Conservation (phyloP, 2,888 invertebrate genomes). For the Iphiclides podalirius region DNA sequence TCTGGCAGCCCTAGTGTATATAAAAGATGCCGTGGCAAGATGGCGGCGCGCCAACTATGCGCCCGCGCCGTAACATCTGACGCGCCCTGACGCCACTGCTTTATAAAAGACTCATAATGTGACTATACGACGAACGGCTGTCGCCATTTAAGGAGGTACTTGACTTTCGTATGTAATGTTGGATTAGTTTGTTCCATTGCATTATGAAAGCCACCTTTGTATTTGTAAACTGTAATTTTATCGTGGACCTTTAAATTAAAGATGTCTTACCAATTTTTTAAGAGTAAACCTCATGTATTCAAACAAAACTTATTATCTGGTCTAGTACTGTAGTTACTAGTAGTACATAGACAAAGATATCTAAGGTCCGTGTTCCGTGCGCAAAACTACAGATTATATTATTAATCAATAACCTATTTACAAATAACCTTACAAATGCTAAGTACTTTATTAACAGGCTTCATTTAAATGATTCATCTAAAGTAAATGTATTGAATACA, state of each 20-base stretch:
- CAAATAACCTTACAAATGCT: too few species aligned
- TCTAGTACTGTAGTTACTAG: too few species aligned
- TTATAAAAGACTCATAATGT: slow-evolving; percentile 26
- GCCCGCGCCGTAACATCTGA: slow-evolving; percentile 56
- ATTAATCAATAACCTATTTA: too few species aligned
- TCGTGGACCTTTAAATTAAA: background rate
- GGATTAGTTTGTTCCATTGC: slow-evolving; percentile 33
- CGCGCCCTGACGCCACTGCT: slow-evolving; percentile 55
- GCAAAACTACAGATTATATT: too few species aligned
- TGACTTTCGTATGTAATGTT: slow-evolving; percentile 50
- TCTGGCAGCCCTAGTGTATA: slow-evolving; percentile 17
- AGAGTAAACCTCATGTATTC: too few species aligned
- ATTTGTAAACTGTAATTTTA: slow-evolving; percentile 13
- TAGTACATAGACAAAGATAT: too few species aligned
- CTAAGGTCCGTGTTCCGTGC: too few species aligned
- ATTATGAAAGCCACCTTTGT: slow-evolving; percentile 29
- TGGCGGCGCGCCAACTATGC: slow-evolving; percentile 71
- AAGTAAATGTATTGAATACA: too few species aligned
- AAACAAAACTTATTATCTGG: too few species aligned
- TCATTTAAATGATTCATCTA: too few species aligned
- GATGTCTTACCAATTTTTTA: too few species aligned
- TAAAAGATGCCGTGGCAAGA: slow-evolving; percentile 49
- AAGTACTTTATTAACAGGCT: too few species aligned
- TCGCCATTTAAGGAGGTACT: slow-evolving; percentile 64
- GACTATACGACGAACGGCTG: slow-evolving; percentile 31